Conservation (phyloP, 2,888 invertebrate genomes). For the Hypsopygia costalis region DNA sequence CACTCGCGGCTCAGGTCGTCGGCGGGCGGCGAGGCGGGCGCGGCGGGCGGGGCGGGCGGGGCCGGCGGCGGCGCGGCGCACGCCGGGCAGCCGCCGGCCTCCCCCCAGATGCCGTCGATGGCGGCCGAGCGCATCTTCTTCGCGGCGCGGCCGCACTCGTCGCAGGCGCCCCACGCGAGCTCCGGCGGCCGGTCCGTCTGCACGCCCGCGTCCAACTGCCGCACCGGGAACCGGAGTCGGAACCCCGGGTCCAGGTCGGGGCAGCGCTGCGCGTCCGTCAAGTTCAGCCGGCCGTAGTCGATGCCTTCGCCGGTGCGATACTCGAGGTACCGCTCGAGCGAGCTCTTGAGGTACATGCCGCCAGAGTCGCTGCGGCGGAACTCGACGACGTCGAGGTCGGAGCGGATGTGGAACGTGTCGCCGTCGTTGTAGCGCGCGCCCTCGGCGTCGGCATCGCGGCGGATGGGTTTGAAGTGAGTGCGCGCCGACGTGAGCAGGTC, state of each 20-base stretch:
- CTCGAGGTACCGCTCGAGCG: conserved; percentile 74
- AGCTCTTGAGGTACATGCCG: conserved; percentile 77
- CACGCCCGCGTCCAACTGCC: conserved; percentile 50
- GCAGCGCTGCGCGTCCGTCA: conserved; percentile 57
- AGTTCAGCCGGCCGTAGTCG: conserved; percentile 57
- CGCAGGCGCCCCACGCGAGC: conserved; percentile 43
- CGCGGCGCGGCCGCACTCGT: conserved; percentile 55
- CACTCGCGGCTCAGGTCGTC: conserved; percentile 81
- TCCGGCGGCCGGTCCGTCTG: conserved; percentile 51
- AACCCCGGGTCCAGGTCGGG: conserved; percentile 65
- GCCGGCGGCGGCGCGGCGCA: conserved; percentile 32
- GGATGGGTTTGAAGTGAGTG: conserved; percentile 92
- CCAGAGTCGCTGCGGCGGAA: conserved; percentile 85
- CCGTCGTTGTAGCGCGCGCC: conserved; percentile 82
- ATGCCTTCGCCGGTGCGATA: conserved; percentile 64
- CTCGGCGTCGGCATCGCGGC: conserved; percentile 68
- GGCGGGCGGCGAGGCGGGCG: conserved; percentile 23
- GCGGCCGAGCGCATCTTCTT: conserved; percentile 62
- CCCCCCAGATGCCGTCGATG: conserved; percentile 44
- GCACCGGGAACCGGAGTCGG: conserved; percentile 84
- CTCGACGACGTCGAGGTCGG: conserved; percentile 82
- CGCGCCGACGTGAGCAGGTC: conserved; percentile 88
- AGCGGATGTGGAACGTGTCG: conserved; percentile 85
- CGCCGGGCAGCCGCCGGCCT: conserved; percentile 47
- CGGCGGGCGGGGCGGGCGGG: conserved; percentile 15